Percentiles rank a stretch among this genome's conserved stretches.
Conservation (phyloP, 2,113 vertebrate species). For the Siniperca chuatsi region DNA sequence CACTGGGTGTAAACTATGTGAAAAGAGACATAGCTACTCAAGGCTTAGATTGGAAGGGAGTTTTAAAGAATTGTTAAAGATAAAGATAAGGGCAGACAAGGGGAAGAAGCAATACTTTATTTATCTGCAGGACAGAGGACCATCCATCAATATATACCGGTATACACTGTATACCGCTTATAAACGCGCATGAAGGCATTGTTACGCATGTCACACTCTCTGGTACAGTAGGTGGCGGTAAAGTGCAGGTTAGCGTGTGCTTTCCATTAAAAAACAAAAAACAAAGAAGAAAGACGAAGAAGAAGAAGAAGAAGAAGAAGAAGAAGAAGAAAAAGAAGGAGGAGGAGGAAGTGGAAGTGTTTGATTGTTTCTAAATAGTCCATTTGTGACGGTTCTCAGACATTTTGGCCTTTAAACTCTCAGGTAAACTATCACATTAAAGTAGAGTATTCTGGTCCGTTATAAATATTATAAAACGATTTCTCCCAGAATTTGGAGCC, state of each 20-base stretch:
- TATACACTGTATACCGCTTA: too few species aligned
- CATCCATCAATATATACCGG: too few species aligned
- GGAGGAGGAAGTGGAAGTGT: slow-evolving; percentile 58
- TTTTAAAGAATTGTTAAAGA: neutral
- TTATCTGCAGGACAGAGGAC: too few species aligned
- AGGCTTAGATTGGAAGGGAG: neutral
- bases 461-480: neutral
- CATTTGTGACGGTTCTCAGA: neutral
- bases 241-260: rapidly evolving
- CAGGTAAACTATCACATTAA: slow-evolving; percentile 16
- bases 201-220: neutral
- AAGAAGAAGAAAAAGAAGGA: neutral
- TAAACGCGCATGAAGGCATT: neutral
- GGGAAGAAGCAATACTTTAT: neutral
- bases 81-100: neutral
- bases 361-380: slow-evolving; percentile 11
- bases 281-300: slow-evolving; percentile 9
- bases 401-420: neutral
- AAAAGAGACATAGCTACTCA: neutral
- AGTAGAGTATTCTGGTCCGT: rapidly evolving
- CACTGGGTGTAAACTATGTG: neutral
- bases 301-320: slow-evolving; percentile 6
- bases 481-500: rapidly evolving
- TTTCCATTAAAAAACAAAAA: neutral
- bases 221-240: slow-evolving; percentile 42